A percentile compares a stretch with the other conserved stretches of the same genome.
Evolutionary conservation across 2,888 invertebrate genomes (phyloP).

Genomic region (Eurytoma californica): DNA sequence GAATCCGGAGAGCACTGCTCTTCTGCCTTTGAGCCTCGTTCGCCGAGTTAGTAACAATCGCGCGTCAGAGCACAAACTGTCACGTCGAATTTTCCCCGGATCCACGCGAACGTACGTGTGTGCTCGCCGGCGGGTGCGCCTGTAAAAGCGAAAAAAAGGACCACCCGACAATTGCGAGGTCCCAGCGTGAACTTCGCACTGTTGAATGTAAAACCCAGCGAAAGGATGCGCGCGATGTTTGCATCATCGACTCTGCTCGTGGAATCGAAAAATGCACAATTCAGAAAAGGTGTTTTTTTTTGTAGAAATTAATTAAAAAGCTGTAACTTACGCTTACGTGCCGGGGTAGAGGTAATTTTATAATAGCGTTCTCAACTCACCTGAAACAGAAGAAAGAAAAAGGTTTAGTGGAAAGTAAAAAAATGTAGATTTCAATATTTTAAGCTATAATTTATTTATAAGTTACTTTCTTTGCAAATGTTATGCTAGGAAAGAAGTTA

Average conservation of each 20-base stretch:
- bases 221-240: not conserved
- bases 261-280: not conserved
- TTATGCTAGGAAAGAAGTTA: too few relatives aligned
- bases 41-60: slow-evolving; percentile 24
- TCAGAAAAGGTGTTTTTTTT: not conserved
- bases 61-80: slow-evolving; percentile 17
- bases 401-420: not conserved
- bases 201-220: not conserved
- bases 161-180: not conserved
- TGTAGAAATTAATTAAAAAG: not conserved
- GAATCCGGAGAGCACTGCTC: slow-evolving; percentile 28
- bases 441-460: not conserved
- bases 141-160: slow-evolving; percentile 13
- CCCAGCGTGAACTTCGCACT: not conserved
- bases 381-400: slow-evolving; percentile 36
- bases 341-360: not conserved
- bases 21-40: not conserved
- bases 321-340: slow-evolving; percentile 30
- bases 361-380: slow-evolving; percentile 30
- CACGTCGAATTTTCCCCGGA: slow-evolving; percentile 17
- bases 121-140: not conserved
- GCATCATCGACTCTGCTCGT: not conserved
- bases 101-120: not conserved
- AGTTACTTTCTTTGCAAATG: too few relatives aligned
- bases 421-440: not conserved